Conservation (phyloP, 2,888 invertebrate genomes). For the Drosophila stalkeri region DNA sequence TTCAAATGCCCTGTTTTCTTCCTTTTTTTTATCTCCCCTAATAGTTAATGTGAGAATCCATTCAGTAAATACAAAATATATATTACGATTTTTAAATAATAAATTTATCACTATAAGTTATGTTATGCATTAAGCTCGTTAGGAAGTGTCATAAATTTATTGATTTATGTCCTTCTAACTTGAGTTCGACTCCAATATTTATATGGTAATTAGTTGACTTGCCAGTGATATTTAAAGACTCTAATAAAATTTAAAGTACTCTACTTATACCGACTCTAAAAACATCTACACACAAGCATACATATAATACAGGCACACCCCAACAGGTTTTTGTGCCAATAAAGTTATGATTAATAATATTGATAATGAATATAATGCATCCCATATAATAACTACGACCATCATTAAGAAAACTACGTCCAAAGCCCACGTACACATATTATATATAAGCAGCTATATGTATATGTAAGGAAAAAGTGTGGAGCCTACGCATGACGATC, state of each 20-base stretch:
- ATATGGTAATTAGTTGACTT: background rate
- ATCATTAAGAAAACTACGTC: constrained; percentile 13
- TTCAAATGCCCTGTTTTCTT: no score
- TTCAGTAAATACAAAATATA: background rate
- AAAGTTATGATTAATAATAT: constrained; percentile 18
- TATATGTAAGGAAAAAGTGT: background rate
- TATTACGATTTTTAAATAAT: background rate
- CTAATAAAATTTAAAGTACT: background rate
- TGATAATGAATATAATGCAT: constrained; percentile 16
- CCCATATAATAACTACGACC: constrained; percentile 7
- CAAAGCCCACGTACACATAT: constrained; percentile 15
- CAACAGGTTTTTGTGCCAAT: background rate
- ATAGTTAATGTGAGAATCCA: no score
- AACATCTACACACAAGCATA: background rate
- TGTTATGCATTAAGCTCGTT: background rate
- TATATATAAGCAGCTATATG: background rate
- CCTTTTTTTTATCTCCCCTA: background rate
- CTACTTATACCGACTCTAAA: background rate
- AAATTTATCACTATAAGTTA: no score
- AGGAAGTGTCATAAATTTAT: background rate
- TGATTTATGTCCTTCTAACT: background rate
- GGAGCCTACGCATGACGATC: constrained; percentile 47
- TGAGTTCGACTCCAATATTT: background rate
- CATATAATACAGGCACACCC: background rate
- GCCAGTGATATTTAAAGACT: constrained; percentile 3